A percentile compares a stretch with the other conserved stretches of the same genome.
Evolutionary conservation across 2,888 invertebrate genomes (phyloP).

Genomic region (Bombylius discolor): DNA sequence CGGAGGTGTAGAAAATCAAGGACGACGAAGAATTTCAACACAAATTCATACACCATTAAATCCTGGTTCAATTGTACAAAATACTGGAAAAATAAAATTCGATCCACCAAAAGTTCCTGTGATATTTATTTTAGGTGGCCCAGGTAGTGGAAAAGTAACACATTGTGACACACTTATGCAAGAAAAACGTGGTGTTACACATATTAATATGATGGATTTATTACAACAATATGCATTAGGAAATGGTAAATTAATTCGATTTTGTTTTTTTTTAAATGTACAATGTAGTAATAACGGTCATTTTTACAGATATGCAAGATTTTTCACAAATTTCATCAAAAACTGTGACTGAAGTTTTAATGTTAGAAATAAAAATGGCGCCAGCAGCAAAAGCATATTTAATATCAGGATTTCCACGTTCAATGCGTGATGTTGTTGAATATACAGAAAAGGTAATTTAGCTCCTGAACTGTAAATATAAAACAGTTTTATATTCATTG

Average conservation of each 20-base stretch:
- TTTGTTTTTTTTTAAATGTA: no score
- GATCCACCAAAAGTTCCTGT: slow-evolving; percentile 77
- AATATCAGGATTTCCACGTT: slow-evolving; percentile 79
- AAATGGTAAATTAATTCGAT: slow-evolving; percentile 48
- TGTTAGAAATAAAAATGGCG: slow-evolving; percentile 89
- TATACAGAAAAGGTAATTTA: slow-evolving; percentile 72
- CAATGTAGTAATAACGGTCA: no score
- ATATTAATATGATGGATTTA: slow-evolving; percentile 85
- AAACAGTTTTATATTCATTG: no score
- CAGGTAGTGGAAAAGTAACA: slow-evolving; percentile 95
- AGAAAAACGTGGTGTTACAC: slow-evolving; percentile 69
- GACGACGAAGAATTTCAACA: background rate
- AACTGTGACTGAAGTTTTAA: slow-evolving; percentile 77
- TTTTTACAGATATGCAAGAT: slow-evolving; percentile 65
- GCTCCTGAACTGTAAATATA: no score
- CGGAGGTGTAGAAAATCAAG: slow-evolving; percentile 12
- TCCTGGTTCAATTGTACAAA: slow-evolving; percentile 58
- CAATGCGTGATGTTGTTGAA: slow-evolving; percentile 83
- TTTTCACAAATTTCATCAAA: slow-evolving; percentile 73
- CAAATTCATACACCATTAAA: slow-evolving; percentile 43
- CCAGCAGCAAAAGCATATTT: slow-evolving; percentile 77
- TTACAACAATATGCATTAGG: slow-evolving; percentile 81
- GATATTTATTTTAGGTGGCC: slow-evolving; percentile 87
- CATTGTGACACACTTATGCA: slow-evolving; percentile 87
- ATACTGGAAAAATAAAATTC: slow-evolving; percentile 68